Evolutionary conservation across 2,888 invertebrate genomes (phyloP).

Genomic region (Metellina segmentata): DNA sequence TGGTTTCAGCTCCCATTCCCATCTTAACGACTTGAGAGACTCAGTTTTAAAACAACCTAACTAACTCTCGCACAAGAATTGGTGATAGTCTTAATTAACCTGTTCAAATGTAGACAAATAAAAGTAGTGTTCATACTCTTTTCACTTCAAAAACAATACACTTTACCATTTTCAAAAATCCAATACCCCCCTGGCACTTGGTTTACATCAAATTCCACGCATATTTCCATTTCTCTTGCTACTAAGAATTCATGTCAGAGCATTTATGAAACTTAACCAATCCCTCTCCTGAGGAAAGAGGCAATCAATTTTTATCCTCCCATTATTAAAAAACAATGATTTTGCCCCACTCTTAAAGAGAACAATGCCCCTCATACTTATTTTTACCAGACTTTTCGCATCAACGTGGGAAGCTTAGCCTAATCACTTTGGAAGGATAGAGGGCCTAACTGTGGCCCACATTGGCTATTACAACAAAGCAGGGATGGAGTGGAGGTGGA

Average conservation of each 20-base stretch:
- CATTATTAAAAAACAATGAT: constrained; percentile 8
- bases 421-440: constrained; percentile 11
- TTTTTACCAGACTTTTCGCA: not conserved
- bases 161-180: too few relatives aligned
- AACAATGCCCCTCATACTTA: constrained; percentile 11
- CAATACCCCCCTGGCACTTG: too few relatives aligned
- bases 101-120: too few relatives aligned
- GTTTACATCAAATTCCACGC: too few relatives aligned
- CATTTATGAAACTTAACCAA: not conserved
- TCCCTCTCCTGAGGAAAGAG: not conserved
- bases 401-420: not conserved
- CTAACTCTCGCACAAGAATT: too few relatives aligned
- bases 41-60: too few relatives aligned
- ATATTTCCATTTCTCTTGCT: not conserved
- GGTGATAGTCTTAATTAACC: too few relatives aligned
- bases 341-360: not conserved
- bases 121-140: too few relatives aligned
- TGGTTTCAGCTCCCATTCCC: too few relatives aligned
- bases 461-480: not conserved
- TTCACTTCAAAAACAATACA: too few relatives aligned
- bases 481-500: not conserved
- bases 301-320: constrained; percentile 10
- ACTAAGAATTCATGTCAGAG: not conserved
- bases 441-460: not conserved
- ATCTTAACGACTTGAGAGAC: too few relatives aligned